These are phyloP conservation scores for Danaus chrysippus DNA, from an alignment of 2,888 invertebrate genomes.

Conservation along the genomic window DNA sequence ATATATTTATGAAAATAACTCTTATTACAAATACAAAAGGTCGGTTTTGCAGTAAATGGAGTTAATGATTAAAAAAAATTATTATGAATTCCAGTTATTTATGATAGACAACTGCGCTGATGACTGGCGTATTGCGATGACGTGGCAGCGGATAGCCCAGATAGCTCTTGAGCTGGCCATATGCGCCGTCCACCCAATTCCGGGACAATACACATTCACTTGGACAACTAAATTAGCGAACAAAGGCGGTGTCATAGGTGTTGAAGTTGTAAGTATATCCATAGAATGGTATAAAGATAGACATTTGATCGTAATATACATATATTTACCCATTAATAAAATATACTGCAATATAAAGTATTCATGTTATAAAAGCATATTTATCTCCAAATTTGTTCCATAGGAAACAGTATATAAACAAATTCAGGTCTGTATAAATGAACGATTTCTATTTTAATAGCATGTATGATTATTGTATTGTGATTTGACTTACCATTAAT, in stretches of 20 bases:
- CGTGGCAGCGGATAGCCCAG: conserved; percentile 97
- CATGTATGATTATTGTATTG: conserved; percentile 42
- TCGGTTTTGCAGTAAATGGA: neutral
- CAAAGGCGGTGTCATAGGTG: conserved; percentile 85
- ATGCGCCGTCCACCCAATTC: conserved; percentile 98
- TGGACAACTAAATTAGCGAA: conserved; percentile 98
- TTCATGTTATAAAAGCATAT: conserved; percentile 10
- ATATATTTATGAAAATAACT: neutral
- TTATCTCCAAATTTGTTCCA: conserved; percentile 54
- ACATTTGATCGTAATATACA: neutral
- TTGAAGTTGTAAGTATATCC: conserved; percentile 75
- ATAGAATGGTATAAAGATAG: neutral
- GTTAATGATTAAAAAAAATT: neutral
- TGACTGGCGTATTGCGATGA: conserved; percentile 99
- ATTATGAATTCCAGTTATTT: conserved; percentile 88
- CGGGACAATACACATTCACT: conserved; percentile 96
- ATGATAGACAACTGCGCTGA: conserved; percentile 99
- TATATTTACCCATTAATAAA: conserved; percentile 8
- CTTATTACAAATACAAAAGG: neutral
- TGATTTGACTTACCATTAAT: neutral
- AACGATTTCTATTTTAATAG: conserved; percentile 47
- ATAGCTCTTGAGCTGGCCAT: conserved; percentile 95
- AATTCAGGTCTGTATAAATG: conserved; percentile 76
- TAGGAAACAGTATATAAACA: conserved; percentile 78
- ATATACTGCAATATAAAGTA: neutral